Evolutionary conservation across 2,888 invertebrate species (phyloP), one percentile per base, ranked within the genome.

Genomic region (Tipula unca): DNA sequence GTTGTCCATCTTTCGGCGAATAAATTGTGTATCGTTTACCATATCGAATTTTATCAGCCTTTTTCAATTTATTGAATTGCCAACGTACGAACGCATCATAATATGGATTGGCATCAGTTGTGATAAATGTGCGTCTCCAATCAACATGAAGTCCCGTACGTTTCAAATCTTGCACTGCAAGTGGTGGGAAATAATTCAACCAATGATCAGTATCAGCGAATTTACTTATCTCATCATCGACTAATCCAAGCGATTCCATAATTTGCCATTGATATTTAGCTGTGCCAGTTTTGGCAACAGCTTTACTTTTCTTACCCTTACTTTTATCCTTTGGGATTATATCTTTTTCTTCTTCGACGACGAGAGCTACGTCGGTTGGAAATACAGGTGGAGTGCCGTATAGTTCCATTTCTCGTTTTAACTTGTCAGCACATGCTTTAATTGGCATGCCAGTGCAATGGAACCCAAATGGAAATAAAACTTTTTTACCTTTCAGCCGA

Each of bases 361-460:
- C 90, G 29, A 90, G 90, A 6, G 90, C 90, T 14, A 91, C 91
- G 17, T 91, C 91, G 69, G 93, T 92, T 0, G 98, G 98, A 91
- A 99, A 99, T 29, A 93, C 90, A 1, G 99, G 99, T 25, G 99
- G 99, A 90, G 92, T 97, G 0, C 99, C 99, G 92, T 93, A 99
- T 8, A 94, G 91, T 89, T 96, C 95, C 91, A 99, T 95, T 92
- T 99, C 99, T 86, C 97, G 92, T 89, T 96, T 97, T 82, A 99
- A 91, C 90, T 99, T 99, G 90, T 99, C 99, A 14, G 99, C 97
- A 92, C 99, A 99, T 0, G 99, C 99, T 91, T 99, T 99, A 86
- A 99, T 99, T 0, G 99, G 99, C 99, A 99, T 99, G 84, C 99
- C 99, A 29, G 99, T 99, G 89, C 99, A 99, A 91, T 99, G 99